Conservation (phyloP, 2,113 vertebrate species). For the Indri indri region DNA sequence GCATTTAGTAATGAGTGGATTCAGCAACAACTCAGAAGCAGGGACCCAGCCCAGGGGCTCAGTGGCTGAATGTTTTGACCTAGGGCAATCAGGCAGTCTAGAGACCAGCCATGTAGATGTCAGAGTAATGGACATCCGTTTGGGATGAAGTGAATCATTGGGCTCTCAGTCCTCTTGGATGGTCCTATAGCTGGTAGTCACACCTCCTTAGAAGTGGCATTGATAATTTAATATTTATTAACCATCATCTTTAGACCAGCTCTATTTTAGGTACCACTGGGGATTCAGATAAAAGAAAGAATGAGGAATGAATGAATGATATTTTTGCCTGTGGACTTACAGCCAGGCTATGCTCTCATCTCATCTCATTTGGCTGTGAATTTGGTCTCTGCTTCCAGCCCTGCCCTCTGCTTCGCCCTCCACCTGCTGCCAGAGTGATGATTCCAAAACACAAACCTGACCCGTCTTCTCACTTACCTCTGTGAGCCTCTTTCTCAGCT, state of each 20-base stretch:
- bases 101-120: not conserved
- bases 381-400: not conserved
- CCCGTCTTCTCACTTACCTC: not conserved
- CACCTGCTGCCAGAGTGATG: not conserved
- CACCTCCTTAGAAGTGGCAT: conserved; percentile 13
- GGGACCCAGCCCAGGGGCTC: not conserved
- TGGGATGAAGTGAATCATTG: not conserved
- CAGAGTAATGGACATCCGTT: not conserved
- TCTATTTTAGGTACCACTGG: conserved; percentile 57
- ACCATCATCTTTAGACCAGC: conserved; percentile 26
- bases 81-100: not conserved
- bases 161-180: not conserved
- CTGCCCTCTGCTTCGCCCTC: not conserved
- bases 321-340: conserved; percentile 38
- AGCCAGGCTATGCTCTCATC: not conserved
- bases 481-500: not conserved
- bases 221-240: conserved; percentile 65
- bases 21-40: not conserved
- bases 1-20: not conserved
- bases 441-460: not conserved
- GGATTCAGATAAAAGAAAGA: not conserved
- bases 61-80: fast-evolving
- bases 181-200: not conserved
- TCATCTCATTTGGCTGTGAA: not conserved
- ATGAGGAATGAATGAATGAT: not conserved